These are phyloP conservation scores for Zootoca vivipara DNA, from an alignment of 2,113 vertebrate genomes.

Conservation along the genomic window DNA sequence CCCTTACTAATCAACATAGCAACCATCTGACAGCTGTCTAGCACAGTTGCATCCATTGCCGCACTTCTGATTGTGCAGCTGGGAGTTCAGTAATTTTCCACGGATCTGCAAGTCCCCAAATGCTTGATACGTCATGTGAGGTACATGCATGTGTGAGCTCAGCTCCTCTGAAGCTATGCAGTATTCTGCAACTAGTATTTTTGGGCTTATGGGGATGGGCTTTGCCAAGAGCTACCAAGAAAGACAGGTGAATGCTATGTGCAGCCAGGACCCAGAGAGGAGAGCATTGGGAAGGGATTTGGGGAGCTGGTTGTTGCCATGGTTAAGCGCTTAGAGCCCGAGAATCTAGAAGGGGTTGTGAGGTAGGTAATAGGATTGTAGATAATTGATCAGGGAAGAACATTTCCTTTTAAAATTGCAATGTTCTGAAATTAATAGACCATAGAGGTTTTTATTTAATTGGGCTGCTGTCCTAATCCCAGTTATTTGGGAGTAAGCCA, in stretches of 20 bases:
- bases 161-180: neutral
- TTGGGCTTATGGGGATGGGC: neutral
- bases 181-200: neutral
- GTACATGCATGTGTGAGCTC: neutral
- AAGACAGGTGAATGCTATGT: neutral
- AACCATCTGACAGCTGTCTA: neutral
- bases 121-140: neutral
- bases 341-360: neutral
- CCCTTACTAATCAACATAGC: neutral
- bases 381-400: neutral
- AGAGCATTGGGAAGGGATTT: neutral
- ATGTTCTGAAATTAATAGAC: neutral
- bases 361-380: neutral
- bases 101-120: neutral
- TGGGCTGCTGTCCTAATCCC: neutral
- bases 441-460: neutral
- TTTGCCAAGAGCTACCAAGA: neutral
- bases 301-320: too few species aligned
- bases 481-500: too few species aligned
- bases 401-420: neutral
- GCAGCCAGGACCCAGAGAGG: neutral
- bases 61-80: neutral
- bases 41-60: too few species aligned
- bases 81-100: neutral
- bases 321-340: neutral